Base-by-base conservation (phyloP, 1,140 invertebrate genomes). In the Mactra quadrangularis region DNA sequence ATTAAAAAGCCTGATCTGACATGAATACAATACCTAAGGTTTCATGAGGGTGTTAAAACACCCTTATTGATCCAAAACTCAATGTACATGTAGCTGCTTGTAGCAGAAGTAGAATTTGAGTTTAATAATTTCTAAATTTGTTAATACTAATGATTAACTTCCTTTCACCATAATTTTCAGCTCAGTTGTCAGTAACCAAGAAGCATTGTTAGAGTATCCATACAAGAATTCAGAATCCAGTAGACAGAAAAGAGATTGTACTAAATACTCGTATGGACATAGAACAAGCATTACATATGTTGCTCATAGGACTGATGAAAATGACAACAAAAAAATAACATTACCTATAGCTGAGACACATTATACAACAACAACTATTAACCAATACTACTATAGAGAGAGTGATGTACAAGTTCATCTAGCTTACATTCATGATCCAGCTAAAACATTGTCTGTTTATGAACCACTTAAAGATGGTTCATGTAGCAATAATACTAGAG, bases 401-500 rank as follows among this genome's bases (percentile, higher is more conserved):
- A 35, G 71, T 19, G 25, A 52, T 55, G 70, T 57, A 19, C 27
- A 27, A 3, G 19, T 72, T 3, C 79, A 74, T 41, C 19, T 82
- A 17, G 71, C 70, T 15, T 75, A 66, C 25, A 29, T 75, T 1
- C 19, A 72, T 71, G 62, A 82, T 38, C 79, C 79, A 17, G 22
- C 33, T 17, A 50, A 55, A n/a, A 74, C 79, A n/a, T 11, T 82
- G 1, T 82, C 79, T 7, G 79, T 82, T 47, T 82, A 82, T 72
- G 79, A 82, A 52, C 79, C 79, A 19, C 17, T 62, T 25, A 38
- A 72, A n/a, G 71, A 74, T 29, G 70, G 79, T 3, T 66, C 79
- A 41, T 82, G 79, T 52, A 50, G 47, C 11, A 52, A 68, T 22
- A 83, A 82, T 13, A 72, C 52, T 3, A 83, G 87, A 64, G 86